Evolutionary conservation across 1,140 invertebrate species (phyloP), one percentile per base, ranked within the genome.

Genomic region (Carcinoscorpius rotundicauda): DNA sequence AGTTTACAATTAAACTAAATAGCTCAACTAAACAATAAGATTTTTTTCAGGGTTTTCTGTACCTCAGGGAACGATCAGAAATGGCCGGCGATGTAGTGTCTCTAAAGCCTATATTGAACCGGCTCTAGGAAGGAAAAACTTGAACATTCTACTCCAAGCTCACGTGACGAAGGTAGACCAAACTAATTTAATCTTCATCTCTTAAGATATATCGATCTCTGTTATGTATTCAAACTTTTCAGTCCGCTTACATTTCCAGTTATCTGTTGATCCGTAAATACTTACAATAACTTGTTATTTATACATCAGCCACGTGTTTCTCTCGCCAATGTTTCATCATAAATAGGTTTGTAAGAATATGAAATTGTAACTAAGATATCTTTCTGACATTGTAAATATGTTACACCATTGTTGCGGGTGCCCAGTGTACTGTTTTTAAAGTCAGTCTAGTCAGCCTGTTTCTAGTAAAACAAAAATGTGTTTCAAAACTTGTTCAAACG

Each of bases 71-170:
- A 92, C 88, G 4, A 91, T 91, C 83, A 77, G 88, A 61, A 77
- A 87, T 55, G 89, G 86, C 0, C 81, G 85, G 0, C 79, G 90
- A 55, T 89, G 87, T 71, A 89, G 87, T 58, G 78, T 87, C 0
- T 84, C 88, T 0, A 91, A 91, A 75, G 67, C 69, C 10, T 72
- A 66, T 57, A 49, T 72, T 5, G 59, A 67, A 3, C 56, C 69
- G 11, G 66, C 66, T 49, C 80, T 89, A 55, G 77, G 89, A 4
- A 79, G 93, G 1, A 82, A 82, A 11, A 97, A 97, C 74, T 78
- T 97, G 1, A 87, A 93, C 72, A 84, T 96, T 3, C 84, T 90
- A 0, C 89, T 92, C 79, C 83, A 91, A 64, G 82, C 90, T 0
- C 86, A 93, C 56, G 91, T 89, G 0, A 93, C 87, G 1, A 86